Conservation (phyloP, 2,797 vertebrate genomes). For the Aulostomus chinensis region DNA sequence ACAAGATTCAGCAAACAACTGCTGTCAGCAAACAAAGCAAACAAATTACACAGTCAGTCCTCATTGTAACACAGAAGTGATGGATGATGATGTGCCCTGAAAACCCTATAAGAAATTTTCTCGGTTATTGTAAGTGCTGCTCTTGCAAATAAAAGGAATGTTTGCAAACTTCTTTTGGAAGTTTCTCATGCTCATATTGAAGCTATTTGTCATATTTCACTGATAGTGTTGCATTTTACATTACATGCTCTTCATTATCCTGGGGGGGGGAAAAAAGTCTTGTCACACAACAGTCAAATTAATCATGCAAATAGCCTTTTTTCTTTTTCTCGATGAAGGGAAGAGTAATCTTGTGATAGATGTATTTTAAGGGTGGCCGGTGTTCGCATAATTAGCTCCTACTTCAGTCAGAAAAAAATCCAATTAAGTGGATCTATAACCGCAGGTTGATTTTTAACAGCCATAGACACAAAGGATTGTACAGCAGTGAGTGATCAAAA, state of each 20-base stretch:
- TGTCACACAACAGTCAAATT: conserved; percentile 34
- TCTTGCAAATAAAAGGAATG: conserved; percentile 37
- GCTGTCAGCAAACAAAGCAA: conserved; percentile 70
- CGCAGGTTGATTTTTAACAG: conserved; percentile 9
- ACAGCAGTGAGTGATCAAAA: conserved; percentile 12
- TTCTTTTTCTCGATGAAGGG: conserved; percentile 8
- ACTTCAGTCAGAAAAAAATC: conserved; percentile 50
- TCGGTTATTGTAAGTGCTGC: conserved; percentile 31
- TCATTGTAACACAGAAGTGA: conserved; percentile 57
- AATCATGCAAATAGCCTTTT: conserved; percentile 40
- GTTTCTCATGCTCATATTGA: conserved; percentile 15
- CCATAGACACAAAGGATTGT: conserved; percentile 10
- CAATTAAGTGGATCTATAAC: conserved; percentile 55
- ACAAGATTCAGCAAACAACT: conserved; percentile 65
- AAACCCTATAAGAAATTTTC: conserved; percentile 55
- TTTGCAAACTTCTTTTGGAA: conserved; percentile 34
- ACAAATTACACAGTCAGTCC: conserved; percentile 68
- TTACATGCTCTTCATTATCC: conserved; percentile 40
- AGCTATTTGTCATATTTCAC: conserved; percentile 39
- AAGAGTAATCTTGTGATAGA: conserved; percentile 26
- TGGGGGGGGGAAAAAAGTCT: conserved; percentile 22
- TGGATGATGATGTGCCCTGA: conserved; percentile 60
- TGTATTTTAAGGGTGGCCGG: conserved; percentile 36
- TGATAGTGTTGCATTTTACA: conserved; percentile 6
- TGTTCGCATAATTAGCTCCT: conserved; percentile 48